phyloP scores from a whole-genome alignment of 2,113 vertebrate genomes.

The Daboia siamensis region DNA sequence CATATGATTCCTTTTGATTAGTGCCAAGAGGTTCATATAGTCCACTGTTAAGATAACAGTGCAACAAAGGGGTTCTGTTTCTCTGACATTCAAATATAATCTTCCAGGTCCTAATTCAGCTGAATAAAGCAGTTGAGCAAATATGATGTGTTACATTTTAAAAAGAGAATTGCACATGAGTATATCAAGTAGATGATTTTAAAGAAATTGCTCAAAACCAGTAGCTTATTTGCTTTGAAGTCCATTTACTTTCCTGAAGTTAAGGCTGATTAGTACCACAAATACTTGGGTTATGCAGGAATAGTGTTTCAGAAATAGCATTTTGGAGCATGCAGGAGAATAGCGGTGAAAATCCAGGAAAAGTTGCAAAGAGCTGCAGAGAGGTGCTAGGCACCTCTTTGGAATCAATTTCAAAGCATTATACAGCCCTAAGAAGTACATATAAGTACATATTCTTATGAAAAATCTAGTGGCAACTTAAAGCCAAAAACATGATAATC shows the following conservation, averaged over 20 bases:
- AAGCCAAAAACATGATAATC: neutral
- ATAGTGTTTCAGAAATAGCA: neutral
- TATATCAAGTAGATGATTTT: neutral
- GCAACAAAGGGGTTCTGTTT: neutral
- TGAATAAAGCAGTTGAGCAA: neutral
- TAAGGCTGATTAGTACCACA: neutral
- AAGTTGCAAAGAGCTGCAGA: neutral
- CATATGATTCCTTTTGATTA: slow-evolving; percentile 3
- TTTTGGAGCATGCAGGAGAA: neutral
- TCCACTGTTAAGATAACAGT: slow-evolving; percentile 36
- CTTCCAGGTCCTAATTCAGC: neutral
- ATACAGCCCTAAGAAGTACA: neutral
- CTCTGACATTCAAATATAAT: neutral
- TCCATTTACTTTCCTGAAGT: neutral
- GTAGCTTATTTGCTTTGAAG: neutral
- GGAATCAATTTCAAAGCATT: neutral
- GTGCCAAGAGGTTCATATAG: slow-evolving; percentile 41
- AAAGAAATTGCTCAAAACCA: neutral
- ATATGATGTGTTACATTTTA: slow-evolving; percentile 20
- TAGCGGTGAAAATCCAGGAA: neutral
- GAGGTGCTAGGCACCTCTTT: neutral
- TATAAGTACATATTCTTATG: neutral
- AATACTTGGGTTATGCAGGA: neutral
- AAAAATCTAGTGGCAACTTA: neutral
- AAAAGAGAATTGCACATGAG: neutral